Base-by-base conservation (phyloP, 2,113 vertebrate species). In the Cichladusa arquata region DNA sequence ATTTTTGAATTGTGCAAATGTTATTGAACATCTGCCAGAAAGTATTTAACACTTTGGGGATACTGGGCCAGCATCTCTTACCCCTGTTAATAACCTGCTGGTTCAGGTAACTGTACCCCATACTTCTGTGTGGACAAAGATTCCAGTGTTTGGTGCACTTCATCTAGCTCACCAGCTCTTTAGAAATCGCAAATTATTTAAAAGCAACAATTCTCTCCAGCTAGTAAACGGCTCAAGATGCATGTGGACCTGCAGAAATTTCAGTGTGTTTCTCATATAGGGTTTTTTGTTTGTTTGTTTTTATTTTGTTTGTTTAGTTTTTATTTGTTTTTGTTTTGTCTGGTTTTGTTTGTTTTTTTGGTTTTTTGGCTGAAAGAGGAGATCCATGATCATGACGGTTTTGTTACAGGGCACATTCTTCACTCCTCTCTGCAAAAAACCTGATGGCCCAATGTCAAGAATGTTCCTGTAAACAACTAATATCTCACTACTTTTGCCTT, bases 391-490 rank as follows among this genome's bases (percentile, higher is more conserved):
- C 38, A n/a, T 28, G 84, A 92, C 14, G 12, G 31, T 8, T 85
- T 94, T 88, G n/a, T 92, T 93, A 87, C 9, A 72, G 69, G 34
- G 38, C 54, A 76, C 51, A 81, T 88, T 94, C 65, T 47, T 93
- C 61, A 88, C 57, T 89, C 65, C 64, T 91, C 48, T 54, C 82
- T 56, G 15, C 74, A 89, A 92, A 93, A 86, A 86, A 36, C 42
- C 60, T 54, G 48, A 86, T 94, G 71, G 83, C 70, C 53, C 93
- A 90, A 96, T 78, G 47, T 88, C 64, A 96, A 87, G 88, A 96
- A 97, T 92, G 74, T 93, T 69, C 79, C 78, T 90, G 72, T 91
- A 64, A 94, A 81, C 38, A 88, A 29, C 33, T 38, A 57, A 60
- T 73, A 22, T 19, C 67, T 97, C 40, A 40, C 28, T 77, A 36